These are phyloP conservation scores for Gallirallus australis DNA, from an alignment of 2,797 vertebrate genomes.

Conservation along the genomic window DNA sequence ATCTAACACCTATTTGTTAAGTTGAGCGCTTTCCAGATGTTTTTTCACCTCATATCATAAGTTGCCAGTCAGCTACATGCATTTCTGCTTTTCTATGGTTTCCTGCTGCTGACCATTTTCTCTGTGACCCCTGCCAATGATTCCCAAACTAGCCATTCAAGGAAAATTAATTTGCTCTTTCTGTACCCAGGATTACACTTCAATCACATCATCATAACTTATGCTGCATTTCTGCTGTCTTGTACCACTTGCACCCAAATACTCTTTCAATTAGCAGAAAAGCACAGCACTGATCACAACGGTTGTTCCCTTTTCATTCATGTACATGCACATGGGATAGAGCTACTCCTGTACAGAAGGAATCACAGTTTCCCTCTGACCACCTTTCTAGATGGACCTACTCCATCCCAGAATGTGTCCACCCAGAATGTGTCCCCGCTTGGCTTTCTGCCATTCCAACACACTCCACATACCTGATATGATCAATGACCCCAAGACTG, in stretches of 20 bases:
- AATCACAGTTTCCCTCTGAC: background rate
- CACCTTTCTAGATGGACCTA: background rate
- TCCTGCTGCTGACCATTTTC: background rate
- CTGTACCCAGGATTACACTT: background rate
- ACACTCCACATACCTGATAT: background rate
- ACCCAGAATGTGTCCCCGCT: background rate
- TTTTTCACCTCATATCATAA: background rate
- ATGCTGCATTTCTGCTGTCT: background rate
- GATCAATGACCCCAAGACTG: background rate
- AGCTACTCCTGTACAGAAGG: background rate
- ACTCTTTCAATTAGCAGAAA: background rate
- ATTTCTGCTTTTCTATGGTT: background rate
- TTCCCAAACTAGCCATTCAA: background rate
- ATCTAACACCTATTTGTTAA: background rate
- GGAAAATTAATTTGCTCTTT: background rate
- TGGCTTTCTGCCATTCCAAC: background rate
- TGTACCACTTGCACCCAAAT: background rate
- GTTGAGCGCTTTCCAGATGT: background rate
- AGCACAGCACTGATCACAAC: background rate
- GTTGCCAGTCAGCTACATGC: background rate
- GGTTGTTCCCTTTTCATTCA: background rate
- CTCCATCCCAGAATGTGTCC: background rate
- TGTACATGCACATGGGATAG: rapidly evolving
- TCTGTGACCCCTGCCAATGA: background rate
- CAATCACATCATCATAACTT: background rate